These are phyloP conservation scores for Neomorphus geoffroyi DNA, from an alignment of 2,797 vertebrate species.

Conservation along the genomic window DNA sequence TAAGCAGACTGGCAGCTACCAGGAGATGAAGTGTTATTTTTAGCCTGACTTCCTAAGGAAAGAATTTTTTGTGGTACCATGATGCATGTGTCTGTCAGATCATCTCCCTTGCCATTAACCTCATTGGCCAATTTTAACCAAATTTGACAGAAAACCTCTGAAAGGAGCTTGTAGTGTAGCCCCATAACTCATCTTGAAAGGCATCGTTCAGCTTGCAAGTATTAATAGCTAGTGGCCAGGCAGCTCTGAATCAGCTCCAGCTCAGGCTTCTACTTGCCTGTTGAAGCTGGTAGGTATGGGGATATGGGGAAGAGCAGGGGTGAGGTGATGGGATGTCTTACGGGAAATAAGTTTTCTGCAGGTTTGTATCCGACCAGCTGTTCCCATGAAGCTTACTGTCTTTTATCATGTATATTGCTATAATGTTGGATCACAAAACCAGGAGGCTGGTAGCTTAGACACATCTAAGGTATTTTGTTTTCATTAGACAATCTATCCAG, in stretches of 20 bases:
- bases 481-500: background rate
- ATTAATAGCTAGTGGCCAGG: background rate
- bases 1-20: background rate
- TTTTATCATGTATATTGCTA: background rate
- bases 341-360: background rate
- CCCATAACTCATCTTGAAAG: background rate
- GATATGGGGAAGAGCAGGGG: background rate
- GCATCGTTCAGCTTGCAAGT: background rate
- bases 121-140: constrained; percentile 16
- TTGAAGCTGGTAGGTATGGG: background rate
- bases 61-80: background rate
- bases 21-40: constrained; percentile 32
- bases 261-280: background rate
- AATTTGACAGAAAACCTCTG: background rate
- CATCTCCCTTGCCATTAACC: background rate
- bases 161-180: background rate
- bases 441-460: background rate
- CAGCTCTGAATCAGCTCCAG: background rate
- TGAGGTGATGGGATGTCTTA: background rate
- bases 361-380: background rate
- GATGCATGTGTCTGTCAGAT: constrained; percentile 22
- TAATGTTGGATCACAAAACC: background rate
- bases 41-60: constrained; percentile 5
- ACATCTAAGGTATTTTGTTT: background rate
- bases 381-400: background rate